Evolutionary conservation across 2,888 invertebrate genomes (phyloP).

Genomic region (Seira ritae): DNA sequence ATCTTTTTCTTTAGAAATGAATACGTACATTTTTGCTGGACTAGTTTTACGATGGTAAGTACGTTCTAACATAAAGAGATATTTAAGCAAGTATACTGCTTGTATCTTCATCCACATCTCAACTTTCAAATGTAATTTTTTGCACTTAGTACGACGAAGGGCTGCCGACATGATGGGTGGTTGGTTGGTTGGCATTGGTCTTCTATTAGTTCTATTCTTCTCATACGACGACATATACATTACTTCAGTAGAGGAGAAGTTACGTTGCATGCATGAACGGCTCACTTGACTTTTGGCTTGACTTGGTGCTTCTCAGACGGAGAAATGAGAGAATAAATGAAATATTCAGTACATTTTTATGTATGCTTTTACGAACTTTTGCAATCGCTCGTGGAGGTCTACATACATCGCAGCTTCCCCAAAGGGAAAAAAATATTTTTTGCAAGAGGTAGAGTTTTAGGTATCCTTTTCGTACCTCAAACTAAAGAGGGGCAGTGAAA

Average conservation of each 20-base stretch:
- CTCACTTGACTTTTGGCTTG: constrained; percentile 52
- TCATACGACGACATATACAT: not conserved
- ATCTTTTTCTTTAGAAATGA: not conserved
- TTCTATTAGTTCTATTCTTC: not conserved
- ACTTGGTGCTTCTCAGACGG: constrained; percentile 26
- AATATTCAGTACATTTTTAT: not conserved
- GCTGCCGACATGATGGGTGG: not conserved
- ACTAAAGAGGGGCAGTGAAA: too few relatives aligned
- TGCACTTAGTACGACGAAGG: not conserved
- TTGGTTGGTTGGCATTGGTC: too few relatives aligned
- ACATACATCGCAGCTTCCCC: too few relatives aligned
- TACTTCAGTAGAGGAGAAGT: constrained; percentile 28
- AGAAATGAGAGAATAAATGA: not conserved
- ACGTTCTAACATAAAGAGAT: not conserved
- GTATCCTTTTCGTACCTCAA: too few relatives aligned
- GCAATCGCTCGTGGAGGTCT: not conserved
- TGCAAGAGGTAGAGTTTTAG: too few relatives aligned
- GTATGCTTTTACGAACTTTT: not conserved
- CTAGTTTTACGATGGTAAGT: not conserved
- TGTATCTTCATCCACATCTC: not conserved
- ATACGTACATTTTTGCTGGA: not conserved
- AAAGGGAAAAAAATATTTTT: too few relatives aligned
- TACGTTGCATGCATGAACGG: constrained; percentile 51
- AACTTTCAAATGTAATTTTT: not conserved
- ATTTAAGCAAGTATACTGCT: not conserved